Evolutionary conservation across 2,888 invertebrate genomes (phyloP).

Genomic region (Troglohyphantes excavatus): DNA sequence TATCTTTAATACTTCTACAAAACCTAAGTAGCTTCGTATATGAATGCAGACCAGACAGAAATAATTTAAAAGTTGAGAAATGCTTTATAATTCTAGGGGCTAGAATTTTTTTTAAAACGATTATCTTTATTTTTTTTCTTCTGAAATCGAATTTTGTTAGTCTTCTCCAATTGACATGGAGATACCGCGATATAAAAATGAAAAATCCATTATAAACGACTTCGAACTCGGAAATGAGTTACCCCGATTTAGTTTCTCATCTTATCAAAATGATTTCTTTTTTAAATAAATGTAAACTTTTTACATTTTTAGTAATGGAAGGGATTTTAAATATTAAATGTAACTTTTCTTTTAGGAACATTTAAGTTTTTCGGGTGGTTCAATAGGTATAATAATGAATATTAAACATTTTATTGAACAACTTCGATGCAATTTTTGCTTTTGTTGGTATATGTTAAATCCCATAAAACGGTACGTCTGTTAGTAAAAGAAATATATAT

Average conservation of each 20-base stretch:
- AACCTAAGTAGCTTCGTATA: not conserved
- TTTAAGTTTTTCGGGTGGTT: not conserved
- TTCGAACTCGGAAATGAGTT: not conserved
- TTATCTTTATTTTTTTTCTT: not conserved
- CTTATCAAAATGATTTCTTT: not conserved
- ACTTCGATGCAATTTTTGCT: no score
- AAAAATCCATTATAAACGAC: not conserved
- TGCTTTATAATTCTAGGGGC: not conserved
- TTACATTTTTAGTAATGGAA: not conserved
- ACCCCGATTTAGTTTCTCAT: not conserved
- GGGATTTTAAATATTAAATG: not conserved
- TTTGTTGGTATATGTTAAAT: no score
- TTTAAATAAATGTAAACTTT: no score
- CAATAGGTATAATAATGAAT: not conserved
- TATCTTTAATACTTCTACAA: not conserved
- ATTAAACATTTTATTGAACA: no score
- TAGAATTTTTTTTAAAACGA: not conserved
- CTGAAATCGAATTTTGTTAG: not conserved
- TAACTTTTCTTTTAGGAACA: not conserved
- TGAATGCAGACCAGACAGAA: not conserved
- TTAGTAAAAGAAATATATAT: no score
- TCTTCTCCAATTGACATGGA: not conserved
- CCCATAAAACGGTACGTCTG: no score
- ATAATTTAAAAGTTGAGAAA: not conserved
- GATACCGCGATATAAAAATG: not conserved